phyloP scores from a whole-genome alignment of 2,797 vertebrate species.

The Micropoecilia bifurca region DNA sequence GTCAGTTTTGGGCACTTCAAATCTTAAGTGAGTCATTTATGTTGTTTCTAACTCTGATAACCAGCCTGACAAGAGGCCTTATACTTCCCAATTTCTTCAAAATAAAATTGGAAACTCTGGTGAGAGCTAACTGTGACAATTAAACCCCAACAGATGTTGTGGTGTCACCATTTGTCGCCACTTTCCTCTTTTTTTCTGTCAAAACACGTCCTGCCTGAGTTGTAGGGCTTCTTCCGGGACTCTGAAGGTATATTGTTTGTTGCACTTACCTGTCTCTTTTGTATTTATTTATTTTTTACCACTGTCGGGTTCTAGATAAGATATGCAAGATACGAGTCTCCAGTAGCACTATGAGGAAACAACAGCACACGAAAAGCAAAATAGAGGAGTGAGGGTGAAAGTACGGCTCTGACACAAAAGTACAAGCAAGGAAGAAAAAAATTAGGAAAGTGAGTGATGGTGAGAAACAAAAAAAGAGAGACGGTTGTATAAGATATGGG shows the following conservation, averaged over 20 bases:
- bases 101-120: conserved; percentile 38
- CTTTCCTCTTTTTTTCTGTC: conserved; percentile 51
- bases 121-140: conserved; percentile 18
- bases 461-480: conserved; percentile 19
- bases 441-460: conserved; percentile 51
- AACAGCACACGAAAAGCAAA: conserved; percentile 13
- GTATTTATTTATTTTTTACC: neutral
- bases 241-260: conserved; percentile 42
- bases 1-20: conserved; percentile 5
- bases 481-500: conserved; percentile 28
- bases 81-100: conserved; percentile 15
- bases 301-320: conserved; percentile 46
- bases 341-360: conserved; percentile 52
- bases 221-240: conserved; percentile 28
- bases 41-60: neutral
- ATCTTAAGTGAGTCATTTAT: neutral
- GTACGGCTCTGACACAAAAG: conserved; percentile 30
- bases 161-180: conserved; percentile 54
- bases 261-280: conserved; percentile 8
- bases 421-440: conserved; percentile 36
- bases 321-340: conserved; percentile 50
- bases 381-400: conserved; percentile 20
- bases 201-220: conserved; percentile 49
- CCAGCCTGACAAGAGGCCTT: neutral
- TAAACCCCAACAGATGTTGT: conserved; percentile 47